Conservation (phyloP, 2,888 invertebrate species). For the Acanthococcus lagerstroemiae region DNA sequence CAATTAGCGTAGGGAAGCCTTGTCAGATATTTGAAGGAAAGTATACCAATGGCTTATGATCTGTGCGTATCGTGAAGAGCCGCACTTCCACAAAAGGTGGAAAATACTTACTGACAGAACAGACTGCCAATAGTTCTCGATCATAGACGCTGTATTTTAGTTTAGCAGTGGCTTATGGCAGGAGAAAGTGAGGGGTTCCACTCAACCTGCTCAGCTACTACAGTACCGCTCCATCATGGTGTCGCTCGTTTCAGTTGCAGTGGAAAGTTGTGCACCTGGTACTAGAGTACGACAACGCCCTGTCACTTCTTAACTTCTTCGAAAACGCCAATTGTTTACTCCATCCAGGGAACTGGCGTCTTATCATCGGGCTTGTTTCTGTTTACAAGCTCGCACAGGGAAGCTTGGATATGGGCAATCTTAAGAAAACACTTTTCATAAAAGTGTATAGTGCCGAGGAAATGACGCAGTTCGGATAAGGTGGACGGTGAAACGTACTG, state of each 20-base stretch:
- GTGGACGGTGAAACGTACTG: slow-evolving; percentile 34
- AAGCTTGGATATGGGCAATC: no score
- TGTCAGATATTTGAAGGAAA: no score
- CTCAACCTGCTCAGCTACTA: slow-evolving; percentile 38
- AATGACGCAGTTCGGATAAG: slow-evolving; percentile 28
- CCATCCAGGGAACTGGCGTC: slow-evolving; percentile 34
- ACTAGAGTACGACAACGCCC: slow-evolving; percentile 38
- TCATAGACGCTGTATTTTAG: slow-evolving; percentile 31
- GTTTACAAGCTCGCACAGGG: slow-evolving; percentile 12
- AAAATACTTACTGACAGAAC: slow-evolving; percentile 30
- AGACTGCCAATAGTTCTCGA: slow-evolving; percentile 33
- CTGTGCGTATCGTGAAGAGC: slow-evolving; percentile 31
- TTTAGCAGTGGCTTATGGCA: slow-evolving; percentile 27
- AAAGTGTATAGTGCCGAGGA: slow-evolving; percentile 34
- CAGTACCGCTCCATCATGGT: slow-evolving; percentile 41
- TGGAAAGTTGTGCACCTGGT: slow-evolving; percentile 36
- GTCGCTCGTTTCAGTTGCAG: slow-evolving; percentile 41
- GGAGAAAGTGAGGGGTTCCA: slow-evolving; percentile 33
- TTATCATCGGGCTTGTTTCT: slow-evolving; percentile 36
- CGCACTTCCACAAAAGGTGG: slow-evolving; percentile 33
- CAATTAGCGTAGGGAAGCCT: no score
- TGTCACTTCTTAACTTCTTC: slow-evolving; percentile 38
- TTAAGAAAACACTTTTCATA: slow-evolving; percentile 29
- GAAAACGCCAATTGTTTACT: slow-evolving; percentile 36
- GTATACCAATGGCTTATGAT: no score